Base-by-base conservation (phyloP, 2,888 invertebrate species). In the Cheilosia pagana region DNA sequence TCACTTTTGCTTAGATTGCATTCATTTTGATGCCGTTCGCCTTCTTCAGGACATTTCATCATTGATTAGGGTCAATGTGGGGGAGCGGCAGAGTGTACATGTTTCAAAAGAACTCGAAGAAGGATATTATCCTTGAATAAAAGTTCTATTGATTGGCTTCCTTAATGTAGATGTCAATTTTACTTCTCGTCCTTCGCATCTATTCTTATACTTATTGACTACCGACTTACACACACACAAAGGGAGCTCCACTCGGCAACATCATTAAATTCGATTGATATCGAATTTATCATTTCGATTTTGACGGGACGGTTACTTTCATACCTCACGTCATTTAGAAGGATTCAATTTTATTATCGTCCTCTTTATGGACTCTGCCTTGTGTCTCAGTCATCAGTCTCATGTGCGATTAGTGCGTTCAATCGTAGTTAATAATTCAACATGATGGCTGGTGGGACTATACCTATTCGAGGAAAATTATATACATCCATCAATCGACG, bases 401-500 rank as follows among this genome's bases (percentile, higher is more conserved):
- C n/a, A n/a, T n/a, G n/a, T 50, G 16, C 50, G 28, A 72, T 50
- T 53, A 60, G 75, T 57, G 43, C 59, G 70, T 65, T 81, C 76
- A 76, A 76, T 76, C 59, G 59, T 65, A 68, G 75, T 76, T 45
- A 71, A 82, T 82, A 82, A 82, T 67, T 77, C 55, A 65, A 43
- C 53, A 60, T 16, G 16, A 55, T 14, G 19, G 23, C 10, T 19
- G 16, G 45, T 19, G 39, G 41, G 31, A 16, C 45, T 43, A 35
- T 35, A 43, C n/a, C 43, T 43, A 52, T 65, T 41, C 19, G 55
- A 59, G 50, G 48, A 65, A 63, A 39, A 90, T 90, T 90, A 90
- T 88, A 90, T 89, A 90, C 90, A 89, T 90, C 90, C 89, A 91
- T 91, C 91, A 91, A 90, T 90, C 89, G 89, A 89, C 89, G 91